Base-by-base conservation (phyloP, 92 coral and sea anemone genomes). In the Zoanthus sansibaricus region DNA sequence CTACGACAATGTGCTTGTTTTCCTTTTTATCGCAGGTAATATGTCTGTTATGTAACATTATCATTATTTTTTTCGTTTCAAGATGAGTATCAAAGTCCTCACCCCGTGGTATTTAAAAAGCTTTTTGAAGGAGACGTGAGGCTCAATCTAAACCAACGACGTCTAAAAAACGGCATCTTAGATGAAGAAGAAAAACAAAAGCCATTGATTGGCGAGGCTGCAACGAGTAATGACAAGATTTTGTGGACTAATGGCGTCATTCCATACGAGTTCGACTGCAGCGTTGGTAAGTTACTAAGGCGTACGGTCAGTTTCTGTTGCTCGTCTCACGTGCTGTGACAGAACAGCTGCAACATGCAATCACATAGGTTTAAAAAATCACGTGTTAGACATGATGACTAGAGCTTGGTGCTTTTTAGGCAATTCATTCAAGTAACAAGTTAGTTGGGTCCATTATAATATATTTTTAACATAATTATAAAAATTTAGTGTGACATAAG, bases 211-310 rank as follows among this genome's bases (percentile, higher is more conserved):
- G 84, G 91, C 72, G 89, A 94, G n/a, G 98, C 98, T 9, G 98
- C 98, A 4, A 94, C 88, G 3, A 90, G 79, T 61, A 87, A 90
- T 14, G 88, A 87, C 71, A 90, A 87, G 71, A 87, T 91, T 31
- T 92, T 91, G 17, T 96, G 99, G 99, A 94, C 96, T 32, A 91
- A 93, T 76, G 99, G 88, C 2, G 91, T 96, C 15, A 94, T 96
- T 31, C 99, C 99, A 25, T 96, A 96, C 86, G 98, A 92, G 84
- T 90, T 96, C 75, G 99, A 96, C 75, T 96, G 98, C 77, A 96
- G 99, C 80, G 95, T 96, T 46, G 88, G 99, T 94, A 77, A 94
- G 96, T 86, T 74, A 15, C 0, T 71, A 49, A 7, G 7, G 55
- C 12, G 0, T 49, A 49, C 9, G 9, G 55, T 49, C 12, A 11